Percentiles rank a stretch among this genome's conserved stretches.
Evolutionary conservation across 2,113 vertebrate species (phyloP).

Genomic region (Oriolus oriolus): DNA sequence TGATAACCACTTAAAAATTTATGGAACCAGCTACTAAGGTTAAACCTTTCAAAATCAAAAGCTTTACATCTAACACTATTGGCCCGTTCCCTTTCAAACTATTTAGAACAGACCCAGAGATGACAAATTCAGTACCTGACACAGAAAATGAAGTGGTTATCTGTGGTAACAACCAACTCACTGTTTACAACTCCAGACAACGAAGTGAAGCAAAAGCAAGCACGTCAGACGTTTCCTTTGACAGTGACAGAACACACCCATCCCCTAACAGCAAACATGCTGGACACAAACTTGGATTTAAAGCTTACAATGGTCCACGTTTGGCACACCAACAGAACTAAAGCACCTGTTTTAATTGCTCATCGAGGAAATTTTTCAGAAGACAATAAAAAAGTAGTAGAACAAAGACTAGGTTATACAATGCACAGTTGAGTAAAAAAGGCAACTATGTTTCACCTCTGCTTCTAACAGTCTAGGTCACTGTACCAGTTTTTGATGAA

Average conservation of each 20-base stretch:
- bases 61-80: background rate
- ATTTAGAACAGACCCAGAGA: background rate
- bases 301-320: conserved; percentile 50
- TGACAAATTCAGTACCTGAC: background rate
- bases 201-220: conserved; percentile 2
- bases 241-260: background rate
- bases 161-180: background rate
- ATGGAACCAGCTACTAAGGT: background rate
- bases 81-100: background rate
- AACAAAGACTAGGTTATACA: conserved; percentile 27
- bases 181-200: background rate
- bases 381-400: conserved; percentile 45
- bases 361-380: background rate
- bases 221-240: background rate
- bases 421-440: conserved; percentile 52
- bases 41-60: background rate
- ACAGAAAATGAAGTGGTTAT: background rate
- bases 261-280: background rate
- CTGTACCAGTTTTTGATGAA: background rate
- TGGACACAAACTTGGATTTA: background rate
- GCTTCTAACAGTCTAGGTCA: conserved; percentile 49
- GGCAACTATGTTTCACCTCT: conserved; percentile 56
- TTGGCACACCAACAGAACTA: conserved; percentile 69
- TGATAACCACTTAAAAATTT: background rate
- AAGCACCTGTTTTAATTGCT: conserved; percentile 49